Conservation (phyloP, 2,888 invertebrate genomes). For the Oegoconia quadripuncta region DNA sequence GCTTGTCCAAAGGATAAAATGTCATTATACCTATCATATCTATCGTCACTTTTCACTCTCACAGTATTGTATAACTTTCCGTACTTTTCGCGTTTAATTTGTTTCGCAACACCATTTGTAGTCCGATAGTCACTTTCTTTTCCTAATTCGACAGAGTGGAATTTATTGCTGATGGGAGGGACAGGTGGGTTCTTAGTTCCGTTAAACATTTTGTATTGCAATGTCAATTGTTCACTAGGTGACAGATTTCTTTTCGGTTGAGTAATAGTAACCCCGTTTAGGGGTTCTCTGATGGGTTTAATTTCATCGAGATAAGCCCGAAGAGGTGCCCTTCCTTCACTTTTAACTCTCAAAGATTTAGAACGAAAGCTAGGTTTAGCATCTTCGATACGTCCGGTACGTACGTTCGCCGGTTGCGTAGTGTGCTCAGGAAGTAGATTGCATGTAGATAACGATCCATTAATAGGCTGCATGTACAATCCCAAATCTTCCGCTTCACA, state of each 20-base stretch:
- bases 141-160: constrained; percentile 50
- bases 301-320: constrained; percentile 59
- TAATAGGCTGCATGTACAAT: constrained; percentile 68
- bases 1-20: constrained; percentile 54
- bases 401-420: constrained; percentile 55
- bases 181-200: constrained; percentile 50
- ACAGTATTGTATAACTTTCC: constrained; percentile 71
- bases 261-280: constrained; percentile 70
- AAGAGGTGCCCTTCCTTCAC: constrained; percentile 69
- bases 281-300: constrained; percentile 44
- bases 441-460: constrained; percentile 67
- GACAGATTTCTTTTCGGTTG: constrained; percentile 76
- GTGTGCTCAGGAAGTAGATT: constrained; percentile 66
- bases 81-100: constrained; percentile 69
- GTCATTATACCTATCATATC: constrained; percentile 69
- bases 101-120: constrained; percentile 61
- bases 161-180: constrained; percentile 50
- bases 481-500: constrained; percentile 69
- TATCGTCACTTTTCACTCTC: constrained; percentile 74
- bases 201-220: constrained; percentile 70
- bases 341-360: constrained; percentile 74
- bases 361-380: constrained; percentile 72
- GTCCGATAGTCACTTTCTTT: constrained; percentile 74
- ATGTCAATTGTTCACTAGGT: constrained; percentile 70
- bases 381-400: constrained; percentile 64